Conservation (phyloP, 1,140 invertebrate species). For the Bactericera cockerelli region DNA sequence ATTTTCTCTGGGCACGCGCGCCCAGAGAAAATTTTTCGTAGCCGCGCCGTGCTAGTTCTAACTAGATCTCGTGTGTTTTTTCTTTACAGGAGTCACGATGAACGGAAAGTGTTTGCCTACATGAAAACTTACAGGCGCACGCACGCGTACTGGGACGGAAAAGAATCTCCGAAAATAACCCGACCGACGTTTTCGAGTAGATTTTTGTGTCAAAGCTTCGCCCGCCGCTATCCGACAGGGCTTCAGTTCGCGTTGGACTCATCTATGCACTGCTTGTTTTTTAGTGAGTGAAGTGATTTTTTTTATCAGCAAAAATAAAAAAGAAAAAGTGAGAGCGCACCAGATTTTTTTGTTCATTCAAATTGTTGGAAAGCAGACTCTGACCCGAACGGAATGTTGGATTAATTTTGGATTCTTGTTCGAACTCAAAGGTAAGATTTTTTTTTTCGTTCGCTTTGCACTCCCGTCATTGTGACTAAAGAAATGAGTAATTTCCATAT, state of each 20-base stretch:
- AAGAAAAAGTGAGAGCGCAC: not conserved
- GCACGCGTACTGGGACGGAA: not conserved
- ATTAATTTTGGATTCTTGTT: too few relatives aligned
- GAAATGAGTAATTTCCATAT: too few relatives aligned
- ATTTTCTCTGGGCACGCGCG: not conserved
- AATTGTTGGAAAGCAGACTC: too few relatives aligned
- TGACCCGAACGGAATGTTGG: too few relatives aligned
- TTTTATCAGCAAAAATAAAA: not conserved
- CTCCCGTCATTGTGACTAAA: too few relatives aligned
- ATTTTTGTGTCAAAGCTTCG: not conserved
- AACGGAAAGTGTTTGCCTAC: not conserved
- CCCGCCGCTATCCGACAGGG: not conserved
- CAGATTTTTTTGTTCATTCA: too few relatives aligned
- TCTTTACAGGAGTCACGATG: not conserved
- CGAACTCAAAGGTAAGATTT: too few relatives aligned
- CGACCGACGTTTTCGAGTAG: not conserved
- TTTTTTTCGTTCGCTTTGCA: too few relatives aligned
- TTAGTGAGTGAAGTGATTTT: not conserved
- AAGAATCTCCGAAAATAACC: slow-evolving; percentile 6
- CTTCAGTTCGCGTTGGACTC: slow-evolving; percentile 5
- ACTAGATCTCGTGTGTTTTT: not conserved
- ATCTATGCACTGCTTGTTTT: not conserved
- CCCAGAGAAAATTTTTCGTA: too few relatives aligned
- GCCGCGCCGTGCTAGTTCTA: not conserved
- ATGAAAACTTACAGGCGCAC: not conserved